Evolutionary conservation across 2,888 invertebrate genomes (phyloP).

Genomic region (Andricus quercusramuli): DNA sequence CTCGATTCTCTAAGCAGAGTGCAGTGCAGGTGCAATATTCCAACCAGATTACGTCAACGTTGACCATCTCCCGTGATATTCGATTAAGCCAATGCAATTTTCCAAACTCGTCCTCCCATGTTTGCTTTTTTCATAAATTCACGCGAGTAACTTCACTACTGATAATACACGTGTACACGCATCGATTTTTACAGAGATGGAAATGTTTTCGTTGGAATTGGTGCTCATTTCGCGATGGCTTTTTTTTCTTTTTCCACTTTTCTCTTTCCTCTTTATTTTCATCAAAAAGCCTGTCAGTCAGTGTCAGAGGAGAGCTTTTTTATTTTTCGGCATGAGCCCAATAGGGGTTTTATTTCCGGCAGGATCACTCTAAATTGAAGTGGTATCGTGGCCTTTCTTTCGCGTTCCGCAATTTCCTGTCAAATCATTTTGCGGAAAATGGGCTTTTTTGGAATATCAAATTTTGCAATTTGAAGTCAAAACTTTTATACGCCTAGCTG

Average conservation of each 20-base stretch:
- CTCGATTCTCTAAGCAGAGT: background rate
- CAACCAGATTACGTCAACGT: constrained; percentile 23
- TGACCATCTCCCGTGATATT: constrained; percentile 5
- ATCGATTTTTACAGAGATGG: constrained; percentile 17
- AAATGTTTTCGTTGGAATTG: constrained; percentile 27
- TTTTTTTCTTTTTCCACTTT: background rate
- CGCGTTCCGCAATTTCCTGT: background rate
- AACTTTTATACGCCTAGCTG: no score
- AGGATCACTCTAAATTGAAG: background rate
- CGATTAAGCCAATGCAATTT: constrained; percentile 15
- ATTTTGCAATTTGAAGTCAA: no score
- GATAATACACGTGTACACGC: constrained; percentile 10
- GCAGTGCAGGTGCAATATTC: background rate
- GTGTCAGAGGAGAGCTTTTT: constrained; percentile 14
- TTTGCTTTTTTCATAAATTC: constrained; percentile 18
- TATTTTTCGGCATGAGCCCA: background rate
- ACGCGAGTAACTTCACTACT: background rate
- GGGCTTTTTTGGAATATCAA: background rate
- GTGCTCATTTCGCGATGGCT: constrained; percentile 12
- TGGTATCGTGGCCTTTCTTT: background rate
- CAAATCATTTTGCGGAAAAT: background rate
- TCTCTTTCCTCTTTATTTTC: background rate
- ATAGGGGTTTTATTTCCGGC: background rate
- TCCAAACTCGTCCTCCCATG: background rate
- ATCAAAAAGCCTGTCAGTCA: constrained; percentile 31